Evolutionary conservation across 2,888 invertebrate species (phyloP), one percentile per base, ranked within the genome.

Genomic region (Caradrina clavipalpis): DNA sequence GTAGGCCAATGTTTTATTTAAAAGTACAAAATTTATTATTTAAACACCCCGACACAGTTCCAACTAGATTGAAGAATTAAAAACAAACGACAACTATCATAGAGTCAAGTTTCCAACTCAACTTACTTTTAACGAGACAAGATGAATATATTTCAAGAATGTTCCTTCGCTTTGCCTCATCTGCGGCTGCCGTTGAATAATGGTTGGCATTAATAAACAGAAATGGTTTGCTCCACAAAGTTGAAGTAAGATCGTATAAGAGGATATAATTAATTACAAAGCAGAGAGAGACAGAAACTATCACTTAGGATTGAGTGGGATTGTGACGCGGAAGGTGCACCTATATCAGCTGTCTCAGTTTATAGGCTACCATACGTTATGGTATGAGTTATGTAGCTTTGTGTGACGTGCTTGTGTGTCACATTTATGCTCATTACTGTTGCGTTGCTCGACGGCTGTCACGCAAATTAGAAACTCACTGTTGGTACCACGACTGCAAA

Each of bases 141-240:
- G 89, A 91, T 88, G 90, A 91, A 91, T 92, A 90, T 90, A 91
- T 90, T 91, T 91, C 89, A 85, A 86, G 89, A 91, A 91, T 92
- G 90, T 93, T 93, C 86, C 88, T 85, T 58, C 86, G 85, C 84
- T 86, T 87, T 86, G 93, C 90, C 93, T 93, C 94, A 94, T 95
- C 93, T 95, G 94, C 87, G 94, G 94, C 83, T 88, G 90, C 87
- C 83, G 85, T 88, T 94, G 92, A 95, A 93, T 95, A 94, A 95
- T 95, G 92, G 88, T 85, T 78, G 83, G 88, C 94, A 95, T 95
- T 95, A 94, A 95, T 95, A 95, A 93, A 92, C 94, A 93, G 91
- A 87, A 91, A 91, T 88, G 90, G 89, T 91, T 90, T 85, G 87
- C 86, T 86, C 86, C 86, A 84, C 89, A 85, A 88, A 90, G 85